Base-by-base conservation (phyloP, 2,113 vertebrate species). In the Archocentrus centrarchus region DNA sequence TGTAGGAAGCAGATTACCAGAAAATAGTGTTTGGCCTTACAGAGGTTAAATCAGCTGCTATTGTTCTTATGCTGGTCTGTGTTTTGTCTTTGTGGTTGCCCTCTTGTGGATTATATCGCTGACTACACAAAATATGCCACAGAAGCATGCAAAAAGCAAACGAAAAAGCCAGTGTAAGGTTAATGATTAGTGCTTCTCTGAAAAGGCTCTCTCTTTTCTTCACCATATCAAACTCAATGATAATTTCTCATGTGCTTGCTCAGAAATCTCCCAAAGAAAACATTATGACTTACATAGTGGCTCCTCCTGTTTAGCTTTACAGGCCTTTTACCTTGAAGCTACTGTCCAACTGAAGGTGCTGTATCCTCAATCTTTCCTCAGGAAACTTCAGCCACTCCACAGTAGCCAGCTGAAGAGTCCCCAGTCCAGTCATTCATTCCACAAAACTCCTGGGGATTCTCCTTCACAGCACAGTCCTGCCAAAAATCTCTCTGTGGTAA, bases 401-500 rank as follows among this genome's bases (percentile, higher is more conserved):
- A 92, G 83, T 83, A 94, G 88, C 92, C 96, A 95, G 85, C 61
- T 94, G 81, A 96, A 93, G 88, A 95, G 91, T 89, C 94, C 95
- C 85, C 96, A 95, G 90, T 88, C 94, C 93, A 95, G 90, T 89
- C 90, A 94, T 87, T 94, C 94, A 86, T 95, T 95, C 94, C 96
- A 92, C 83, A 96, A 95, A 94, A 88, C 92, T 78, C 86, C 93
- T 2, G 95, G 94, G 85, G 93, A 96, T 88, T 96, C 95, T 82
- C 94, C 95, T 3, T 95, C 94, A 80, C 94, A 93, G 47, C 93
- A 95, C 84, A 96, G 96, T 85, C 96, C 96, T 87, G 93, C 93
- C 89, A 96, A 96, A 93, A 94, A 85, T 90, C 91, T 92, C 75
- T 93, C 94, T 14, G 85, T 87, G 96, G 96, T 96, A 95, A 95